Percentiles rank a stretch among this genome's conserved stretches.
These are phyloP conservation scores for Baronia brevicornis DNA, from an alignment of 2,888 invertebrate species.

Conservation along the genomic window DNA sequence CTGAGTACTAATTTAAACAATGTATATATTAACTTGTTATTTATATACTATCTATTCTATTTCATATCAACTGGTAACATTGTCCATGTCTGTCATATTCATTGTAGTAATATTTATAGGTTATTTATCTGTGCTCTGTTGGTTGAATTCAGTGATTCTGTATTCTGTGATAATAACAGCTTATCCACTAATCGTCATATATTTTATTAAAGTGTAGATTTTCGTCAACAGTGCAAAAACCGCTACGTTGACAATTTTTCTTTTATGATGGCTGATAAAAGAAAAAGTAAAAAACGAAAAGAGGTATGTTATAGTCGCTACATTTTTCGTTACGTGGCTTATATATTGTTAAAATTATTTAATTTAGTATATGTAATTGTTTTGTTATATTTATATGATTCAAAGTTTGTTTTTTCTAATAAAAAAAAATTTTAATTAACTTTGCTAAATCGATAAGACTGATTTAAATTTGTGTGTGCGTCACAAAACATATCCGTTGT, in stretches of 20 bases:
- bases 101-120: too few species aligned
- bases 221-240: too few species aligned
- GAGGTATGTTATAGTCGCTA: conserved; percentile 41
- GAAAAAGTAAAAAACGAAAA: conserved; percentile 69
- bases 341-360: conserved; percentile 4
- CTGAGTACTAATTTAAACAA: too few species aligned
- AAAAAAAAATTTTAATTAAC: conserved; percentile 23
- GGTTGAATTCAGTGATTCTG: too few species aligned
- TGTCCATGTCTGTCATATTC: too few species aligned
- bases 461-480: conserved; percentile 17
- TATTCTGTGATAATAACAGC: too few species aligned
- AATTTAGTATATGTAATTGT: conserved; percentile 3
- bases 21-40: too few species aligned
- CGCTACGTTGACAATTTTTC: conserved; percentile 51
- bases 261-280: conserved; percentile 64
- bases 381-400: conserved; percentile 1
- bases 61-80: too few species aligned
- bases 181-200: too few species aligned
- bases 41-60: too few species aligned
- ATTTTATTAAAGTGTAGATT: too few species aligned
- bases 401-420: conserved; percentile 8
- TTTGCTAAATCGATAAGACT: conserved; percentile 12
- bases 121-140: too few species aligned
- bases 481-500: conserved; percentile 22
- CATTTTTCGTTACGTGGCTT: conserved; percentile 1